Conservation (phyloP, 2,113 vertebrate species). For the Forbesichthys agassizii region DNA sequence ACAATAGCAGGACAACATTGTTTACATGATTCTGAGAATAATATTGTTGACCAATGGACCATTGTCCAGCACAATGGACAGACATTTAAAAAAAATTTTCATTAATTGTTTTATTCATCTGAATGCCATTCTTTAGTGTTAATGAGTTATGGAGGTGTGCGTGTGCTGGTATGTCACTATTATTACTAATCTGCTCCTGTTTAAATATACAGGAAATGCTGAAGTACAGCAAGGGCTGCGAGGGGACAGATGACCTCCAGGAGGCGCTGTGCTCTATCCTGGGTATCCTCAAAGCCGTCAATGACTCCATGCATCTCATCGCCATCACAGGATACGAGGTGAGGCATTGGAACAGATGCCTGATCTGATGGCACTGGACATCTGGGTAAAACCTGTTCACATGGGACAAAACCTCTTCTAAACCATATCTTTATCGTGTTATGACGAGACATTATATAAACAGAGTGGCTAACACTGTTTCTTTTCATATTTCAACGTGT, state of each 20-base stretch:
- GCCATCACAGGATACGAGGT: constrained; percentile 98
- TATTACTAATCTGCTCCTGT: background rate
- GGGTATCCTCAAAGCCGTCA: constrained; percentile 97
- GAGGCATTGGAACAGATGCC: constrained; percentile 14
- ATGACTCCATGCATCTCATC: constrained; percentile 99
- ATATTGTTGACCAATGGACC: too few species aligned
- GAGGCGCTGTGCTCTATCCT: constrained; percentile 94
- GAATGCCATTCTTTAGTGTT: too few species aligned
- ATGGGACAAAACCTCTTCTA: background rate
- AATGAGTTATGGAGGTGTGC: background rate
- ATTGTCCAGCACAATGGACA: too few species aligned
- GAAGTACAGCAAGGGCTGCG: constrained; percentile 94
- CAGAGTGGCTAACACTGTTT: too few species aligned
- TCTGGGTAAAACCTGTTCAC: background rate
- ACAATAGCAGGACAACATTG: too few species aligned
- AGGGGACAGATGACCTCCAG: constrained; percentile 91
- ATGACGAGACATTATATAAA: background rate
- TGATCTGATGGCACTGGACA: too few species aligned
- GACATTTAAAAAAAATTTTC: too few species aligned
- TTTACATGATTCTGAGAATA: too few species aligned
- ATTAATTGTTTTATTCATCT: too few species aligned
- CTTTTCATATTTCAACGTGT: too few species aligned
- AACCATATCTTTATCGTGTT: background rate
- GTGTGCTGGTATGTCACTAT: background rate
- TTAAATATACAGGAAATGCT: constrained; percentile 84